Conservation (phyloP, 2,113 vertebrate species). For the Helogale parvula region DNA sequence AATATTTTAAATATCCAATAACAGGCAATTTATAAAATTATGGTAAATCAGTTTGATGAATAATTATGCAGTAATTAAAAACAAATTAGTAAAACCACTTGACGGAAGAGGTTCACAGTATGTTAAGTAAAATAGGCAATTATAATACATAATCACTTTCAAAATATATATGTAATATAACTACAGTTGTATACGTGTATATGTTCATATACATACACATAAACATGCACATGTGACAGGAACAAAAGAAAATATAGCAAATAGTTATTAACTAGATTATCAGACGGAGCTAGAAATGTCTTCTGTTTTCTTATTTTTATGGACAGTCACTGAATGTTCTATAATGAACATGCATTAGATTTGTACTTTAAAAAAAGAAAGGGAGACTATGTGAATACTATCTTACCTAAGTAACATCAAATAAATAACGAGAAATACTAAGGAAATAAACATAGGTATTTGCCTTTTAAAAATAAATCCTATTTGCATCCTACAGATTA, state of each 20-base stretch:
- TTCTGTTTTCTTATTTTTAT: not conserved
- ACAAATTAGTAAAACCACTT: not conserved
- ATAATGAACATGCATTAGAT: not conserved
- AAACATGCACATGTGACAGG: not conserved
- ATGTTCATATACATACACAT: not conserved
- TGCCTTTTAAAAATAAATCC: conserved; percentile 48
- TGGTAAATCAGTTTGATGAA: not conserved
- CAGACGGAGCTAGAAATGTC: accelerated
- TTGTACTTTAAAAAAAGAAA: not conserved
- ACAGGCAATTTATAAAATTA: not conserved
- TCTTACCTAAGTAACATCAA: not conserved
- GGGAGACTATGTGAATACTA: not conserved
- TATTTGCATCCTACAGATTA: not conserved
- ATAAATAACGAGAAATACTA: conserved; percentile 29
- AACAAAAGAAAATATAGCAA: not conserved
- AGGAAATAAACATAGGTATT: not conserved
- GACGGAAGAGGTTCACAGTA: not conserved
- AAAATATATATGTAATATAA: not conserved
- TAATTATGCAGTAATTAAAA: not conserved
- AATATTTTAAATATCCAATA: not conserved
- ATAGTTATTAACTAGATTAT: not conserved
- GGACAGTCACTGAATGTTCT: not conserved
- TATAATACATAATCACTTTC: not conserved
- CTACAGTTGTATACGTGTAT: not conserved
- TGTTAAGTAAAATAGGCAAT: not conserved